Base-by-base conservation (phyloP, 2,113 vertebrate species). In the Mastomys coucha region DNA sequence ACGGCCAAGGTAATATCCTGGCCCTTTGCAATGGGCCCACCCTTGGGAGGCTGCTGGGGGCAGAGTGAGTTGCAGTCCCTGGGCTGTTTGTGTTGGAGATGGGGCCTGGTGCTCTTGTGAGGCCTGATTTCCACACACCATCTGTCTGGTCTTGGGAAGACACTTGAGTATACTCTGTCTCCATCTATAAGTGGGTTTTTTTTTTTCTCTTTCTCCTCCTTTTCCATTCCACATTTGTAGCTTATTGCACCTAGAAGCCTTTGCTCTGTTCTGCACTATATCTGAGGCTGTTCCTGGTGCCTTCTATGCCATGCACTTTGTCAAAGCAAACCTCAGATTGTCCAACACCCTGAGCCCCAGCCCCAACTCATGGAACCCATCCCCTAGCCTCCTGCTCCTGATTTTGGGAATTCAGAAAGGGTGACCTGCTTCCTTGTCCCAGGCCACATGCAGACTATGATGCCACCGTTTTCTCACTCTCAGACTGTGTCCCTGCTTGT, bases 31-130 rank as follows among this genome's bases (percentile, higher is more conserved):
- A 4, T 1, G 11, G 19, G 7, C 65, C 42, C 16, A 11, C 12
- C 13, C 56, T 17, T 31, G 1, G 2, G 6, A 63, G 10, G 85
- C 70, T 77, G 56, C 31, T 49, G 36, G 9, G 36, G 49, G 14
- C 3, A 51, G 53, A 0, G 0, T 33, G 6, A 8, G 1, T 22
- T 33, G 20, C 7, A 36, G 31, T 45, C 36, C n/a, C 22, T 75
- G 10, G 20, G 84, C 12, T 12, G 28, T 2, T 13, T 42, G 85
- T 65, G 19, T 58, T n/a, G 7, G 5, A 26, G 72, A 49, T 60
- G 20, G 81, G 51, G 26, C 5, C 22, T 1, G 2, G 0, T 1
- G 2, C 72, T 84, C 17, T 4, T 24, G 49, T 9, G 49, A 42
- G 51, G 1, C 42, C 92, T 42, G 49, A 51, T 24, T 9, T 7